Conservation (phyloP, 2,888 invertebrate genomes). For the Osmoderma eremita region DNA sequence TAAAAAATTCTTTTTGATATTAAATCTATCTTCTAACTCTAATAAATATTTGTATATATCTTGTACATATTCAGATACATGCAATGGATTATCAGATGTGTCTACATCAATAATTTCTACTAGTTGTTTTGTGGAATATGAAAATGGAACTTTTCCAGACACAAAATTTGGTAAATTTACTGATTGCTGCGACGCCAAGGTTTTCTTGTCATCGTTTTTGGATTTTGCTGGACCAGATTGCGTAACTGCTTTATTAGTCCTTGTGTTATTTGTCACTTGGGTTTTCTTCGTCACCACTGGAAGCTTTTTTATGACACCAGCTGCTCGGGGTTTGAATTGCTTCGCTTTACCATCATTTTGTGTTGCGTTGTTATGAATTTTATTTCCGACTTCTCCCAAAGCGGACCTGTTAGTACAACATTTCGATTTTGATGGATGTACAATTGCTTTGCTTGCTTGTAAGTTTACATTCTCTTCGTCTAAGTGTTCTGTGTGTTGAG, state of each 20-base stretch:
- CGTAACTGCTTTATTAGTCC: neutral
- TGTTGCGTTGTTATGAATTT: conserved; percentile 34
- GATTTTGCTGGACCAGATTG: neutral
- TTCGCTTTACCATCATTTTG: neutral
- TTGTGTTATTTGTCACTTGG: neutral
- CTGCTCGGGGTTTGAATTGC: too few species aligned
- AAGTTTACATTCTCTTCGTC: conserved; percentile 50
- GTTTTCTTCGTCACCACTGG: neutral
- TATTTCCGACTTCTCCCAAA: conserved; percentile 54
- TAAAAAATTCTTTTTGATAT: conserved; percentile 70
- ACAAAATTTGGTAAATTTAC: conserved; percentile 15
- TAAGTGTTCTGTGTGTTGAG: neutral
- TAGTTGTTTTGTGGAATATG: conserved; percentile 45
- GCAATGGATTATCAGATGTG: conserved; percentile 78
- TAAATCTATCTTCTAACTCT: conserved; percentile 75
- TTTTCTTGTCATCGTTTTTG: conserved; percentile 28
- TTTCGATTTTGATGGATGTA: conserved; percentile 40
- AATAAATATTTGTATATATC: conserved; percentile 90
- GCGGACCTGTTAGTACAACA: conserved; percentile 50
- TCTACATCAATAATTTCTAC: conserved; percentile 50
- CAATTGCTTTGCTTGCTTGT: conserved; percentile 42
- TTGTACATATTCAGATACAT: conserved; percentile 86
- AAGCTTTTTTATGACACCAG: neutral
- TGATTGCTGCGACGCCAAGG: neutral
- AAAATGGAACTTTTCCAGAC: conserved; percentile 20